These are phyloP conservation scores for Ovis aries DNA, from an alignment of 2,113 vertebrate genomes.

Conservation along the genomic window ARS-UI_Ramb_v3.0 NC_056080.1:66623501-66624000, in stretches of 20 bases:
- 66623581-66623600: not conserved
- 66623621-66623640: not conserved
- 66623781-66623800: slow-evolving; percentile 2
- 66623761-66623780: not conserved
- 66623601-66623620: not conserved
- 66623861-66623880: not conserved
- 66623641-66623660: not conserved
- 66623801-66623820: not conserved
- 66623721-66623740: not conserved
- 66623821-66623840: not conserved
- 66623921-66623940: not conserved
- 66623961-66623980: not conserved
- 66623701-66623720: not conserved
- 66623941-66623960: not conserved
- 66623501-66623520: slow-evolving; percentile 10
- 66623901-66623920: not conserved
- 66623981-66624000: not conserved
- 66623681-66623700: not conserved
- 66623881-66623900: not conserved
- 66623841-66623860: not conserved
- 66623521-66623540: slow-evolving; percentile 9
- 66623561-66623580: slow-evolving; percentile 35
- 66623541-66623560: slow-evolving; percentile 34
- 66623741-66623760: not conserved
- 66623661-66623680: not conserved